Base-by-base conservation (phyloP, 1,140 invertebrate species). In the Drosophila fuyamai region DNA sequence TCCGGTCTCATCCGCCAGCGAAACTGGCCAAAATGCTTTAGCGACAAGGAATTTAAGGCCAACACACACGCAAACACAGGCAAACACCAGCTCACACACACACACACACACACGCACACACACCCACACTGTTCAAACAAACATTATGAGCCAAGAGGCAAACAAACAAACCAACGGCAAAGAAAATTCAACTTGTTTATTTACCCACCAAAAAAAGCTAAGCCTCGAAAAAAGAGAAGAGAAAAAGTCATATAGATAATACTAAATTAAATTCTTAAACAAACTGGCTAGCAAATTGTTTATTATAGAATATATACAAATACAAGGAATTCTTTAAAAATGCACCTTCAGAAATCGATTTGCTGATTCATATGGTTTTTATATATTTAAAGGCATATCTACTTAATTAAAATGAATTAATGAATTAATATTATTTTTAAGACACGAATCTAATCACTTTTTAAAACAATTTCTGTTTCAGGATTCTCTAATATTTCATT, bases 31-130 rank as follows among this genome's bases (percentile, higher is more conserved):
- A 82, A 78, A 71, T 79, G 81, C 71, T 82, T 82, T 79, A 79
- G 83, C 79, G 79, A 83, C 83, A 86, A 82, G 79, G 83, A 86
- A 86, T 86, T 82, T 79, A 79, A 86, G 75, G 82, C 81, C 60
- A 80, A 60, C 79, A 82, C 48, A 59, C 62, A 66, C 40, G 14
- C 53, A 63, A 4, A 43, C 50, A 55, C 9, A 36, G 41, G 56
- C 29, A 9, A 27, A n/a, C n/a, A n/a, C n/a, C n/a, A n/a, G n/a
- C n/a, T n/a, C n/a, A n/a, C n/a, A 74, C 54, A 2, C 23, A 4
- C 23, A 4, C 23, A 23, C 23, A 23, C 23, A 50, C 67, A 65
- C 44, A 55, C 60, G 60, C 43, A 50, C 43, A 61, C 62, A 27
- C 47, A 56, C 43, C 40, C 13, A 63, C 53, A 46, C 55, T 76